These are phyloP conservation scores for Melitaea athalia DNA, from an alignment of 2,888 invertebrate species.

Conservation along the genomic window DNA sequence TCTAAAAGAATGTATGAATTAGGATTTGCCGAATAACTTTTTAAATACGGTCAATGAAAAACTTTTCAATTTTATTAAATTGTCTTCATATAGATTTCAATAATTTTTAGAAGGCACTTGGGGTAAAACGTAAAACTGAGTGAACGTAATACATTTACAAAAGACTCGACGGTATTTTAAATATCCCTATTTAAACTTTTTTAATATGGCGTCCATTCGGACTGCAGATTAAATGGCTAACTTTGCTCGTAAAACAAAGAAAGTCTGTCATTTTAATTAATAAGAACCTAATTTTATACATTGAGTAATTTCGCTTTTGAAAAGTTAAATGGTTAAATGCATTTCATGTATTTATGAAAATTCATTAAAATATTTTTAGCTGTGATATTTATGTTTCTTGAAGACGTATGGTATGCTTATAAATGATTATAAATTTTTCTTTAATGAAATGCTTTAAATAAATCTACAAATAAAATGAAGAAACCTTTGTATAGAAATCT, in stretches of 20 bases:
- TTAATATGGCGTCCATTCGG: conserved; percentile 60
- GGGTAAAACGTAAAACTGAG: not conserved
- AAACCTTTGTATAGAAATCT: too few relatives aligned
- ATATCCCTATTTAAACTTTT: conserved; percentile 63
- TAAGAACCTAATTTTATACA: conserved; percentile 38
- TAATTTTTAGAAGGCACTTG: not conserved
- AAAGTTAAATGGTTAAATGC: not conserved
- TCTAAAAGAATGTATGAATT: too few relatives aligned
- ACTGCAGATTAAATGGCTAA: conserved; percentile 57
- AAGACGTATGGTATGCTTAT: too few relatives aligned
- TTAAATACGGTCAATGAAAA: not conserved
- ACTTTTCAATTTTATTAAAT: not conserved
- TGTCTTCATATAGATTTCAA: not conserved
- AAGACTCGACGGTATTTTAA: conserved; percentile 51
- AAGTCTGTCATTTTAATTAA: conserved; percentile 52
- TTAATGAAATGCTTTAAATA: conserved; percentile 19
- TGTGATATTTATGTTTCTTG: not conserved
- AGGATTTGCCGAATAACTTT: too few relatives aligned
- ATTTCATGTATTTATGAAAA: not conserved
- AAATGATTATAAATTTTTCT: too few relatives aligned
- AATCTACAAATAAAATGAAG: conserved; percentile 23
- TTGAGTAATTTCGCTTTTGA: not conserved
- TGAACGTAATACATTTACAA: conserved; percentile 5
- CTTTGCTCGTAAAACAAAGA: conserved; percentile 54
- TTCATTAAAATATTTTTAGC: too few relatives aligned